Percentiles rank a stretch among this genome's conserved stretches.
phyloP scores from a whole-genome alignment of 2,797 vertebrate genomes.

The Clarias laeviceps region DNA sequence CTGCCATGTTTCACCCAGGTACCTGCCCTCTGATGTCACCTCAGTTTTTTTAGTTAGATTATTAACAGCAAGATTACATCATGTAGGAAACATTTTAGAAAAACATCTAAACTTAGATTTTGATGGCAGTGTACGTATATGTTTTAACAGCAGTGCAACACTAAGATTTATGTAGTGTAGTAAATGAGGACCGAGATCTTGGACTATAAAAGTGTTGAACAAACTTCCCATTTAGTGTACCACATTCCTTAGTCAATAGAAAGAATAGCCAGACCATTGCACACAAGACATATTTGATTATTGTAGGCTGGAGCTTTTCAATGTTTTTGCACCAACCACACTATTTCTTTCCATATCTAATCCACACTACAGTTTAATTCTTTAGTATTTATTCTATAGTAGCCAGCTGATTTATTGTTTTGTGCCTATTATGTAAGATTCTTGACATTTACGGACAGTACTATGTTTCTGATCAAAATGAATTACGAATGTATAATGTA shows the following conservation, averaged over 20 bases:
- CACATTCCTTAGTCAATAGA: not conserved
- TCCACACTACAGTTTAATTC: conserved; percentile 57
- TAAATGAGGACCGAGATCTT: not conserved
- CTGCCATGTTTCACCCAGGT: conserved; percentile 8
- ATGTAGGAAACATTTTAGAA: not conserved
- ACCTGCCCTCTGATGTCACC: conserved; percentile 21
- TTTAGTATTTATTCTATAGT: conserved; percentile 57
- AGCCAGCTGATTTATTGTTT: conserved; percentile 49
- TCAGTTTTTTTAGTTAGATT: conserved; percentile 9
- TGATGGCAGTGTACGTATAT: not conserved
- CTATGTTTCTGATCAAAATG: conserved; percentile 40
- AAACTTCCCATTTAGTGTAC: conserved; percentile 1
- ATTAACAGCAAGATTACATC: not conserved
- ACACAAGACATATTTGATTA: conserved; percentile 28
- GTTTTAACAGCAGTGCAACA: not conserved
- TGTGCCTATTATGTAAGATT: conserved; percentile 46
- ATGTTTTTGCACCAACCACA: conserved; percentile 55
- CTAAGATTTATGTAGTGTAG: conserved; percentile 8
- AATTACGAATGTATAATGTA: conserved; percentile 56
- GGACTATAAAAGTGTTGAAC: not conserved
- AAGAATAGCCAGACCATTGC: conserved; percentile 13
- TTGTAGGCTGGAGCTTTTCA: conserved; percentile 44
- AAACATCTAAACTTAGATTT: conserved; percentile 4
- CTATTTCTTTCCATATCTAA: conserved; percentile 37
- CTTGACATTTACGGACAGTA: conserved; percentile 33